A percentile compares a stretch with the other conserved stretches of the same genome.
Evolutionary conservation across 1,140 invertebrate genomes (phyloP).

Genomic region (Calephelis virginiensis): DNA sequence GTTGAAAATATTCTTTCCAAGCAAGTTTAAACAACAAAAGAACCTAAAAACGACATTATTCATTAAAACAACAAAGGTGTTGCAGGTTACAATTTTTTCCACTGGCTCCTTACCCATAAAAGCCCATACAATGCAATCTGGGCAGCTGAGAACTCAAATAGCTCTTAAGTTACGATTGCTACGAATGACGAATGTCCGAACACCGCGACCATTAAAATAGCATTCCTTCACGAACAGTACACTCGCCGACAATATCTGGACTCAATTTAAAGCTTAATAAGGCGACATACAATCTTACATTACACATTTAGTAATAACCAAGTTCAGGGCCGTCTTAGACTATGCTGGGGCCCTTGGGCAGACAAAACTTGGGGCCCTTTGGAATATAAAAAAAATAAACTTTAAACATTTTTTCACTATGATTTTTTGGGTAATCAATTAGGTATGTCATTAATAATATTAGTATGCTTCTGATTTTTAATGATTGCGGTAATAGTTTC

Average conservation of each 20-base stretch:
- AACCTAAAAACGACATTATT: constrained; percentile 1
- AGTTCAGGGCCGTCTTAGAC: no score
- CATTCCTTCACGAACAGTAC: constrained; percentile 51
- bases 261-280: constrained; percentile 11
- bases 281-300: neutral
- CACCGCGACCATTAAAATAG: constrained; percentile 47
- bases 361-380: no score
- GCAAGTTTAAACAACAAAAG: neutral
- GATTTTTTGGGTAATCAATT: no score
- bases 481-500: no score
- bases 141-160: constrained; percentile 16
- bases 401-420: no score
- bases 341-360: no score
- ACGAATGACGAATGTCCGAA: constrained; percentile 39
- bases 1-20: neutral
- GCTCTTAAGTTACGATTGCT: constrained; percentile 18
- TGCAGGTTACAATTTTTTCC: constrained; percentile 1
- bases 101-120: constrained; percentile 16
- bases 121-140: constrained; percentile 14
- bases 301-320: neutral
- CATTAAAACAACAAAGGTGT: constrained; percentile 17
- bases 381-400: no score
- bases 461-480: no score
- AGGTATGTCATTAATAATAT: no score
- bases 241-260: constrained; percentile 25